Evolutionary conservation across 2,888 invertebrate genomes (phyloP), one percentile per base, ranked within the genome.

Genomic region (Drosophila nr. fundita): DNA sequence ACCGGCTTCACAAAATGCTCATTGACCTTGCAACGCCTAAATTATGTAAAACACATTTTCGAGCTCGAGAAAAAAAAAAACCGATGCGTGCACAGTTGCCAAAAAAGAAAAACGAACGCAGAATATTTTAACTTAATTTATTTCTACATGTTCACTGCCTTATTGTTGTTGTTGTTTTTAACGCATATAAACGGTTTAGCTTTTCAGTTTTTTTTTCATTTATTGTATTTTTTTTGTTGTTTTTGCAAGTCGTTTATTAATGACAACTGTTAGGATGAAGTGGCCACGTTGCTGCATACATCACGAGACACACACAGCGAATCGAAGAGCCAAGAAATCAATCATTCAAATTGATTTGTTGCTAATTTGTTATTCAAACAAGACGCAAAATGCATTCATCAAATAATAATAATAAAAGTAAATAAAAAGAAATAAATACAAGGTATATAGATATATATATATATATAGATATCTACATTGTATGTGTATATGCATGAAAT

Each of bases 341-440:
- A 86, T 86, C 85, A 86, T 82, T 86, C 82, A 89, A 87, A 76
- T 82, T 89, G 84, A 86, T 87, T 89, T 78, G 89, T 79, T 82
- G 84, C 77, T 79, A 86, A 89, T 89, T 86, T 86, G 73, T 87
- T 89, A 86, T 87, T 84, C 85, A 89, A 86, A 86, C 76, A 86
- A 76, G 60, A 49, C 67, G 62, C 61, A 66, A 80, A 84, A 79
- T 77, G 80, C 80, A 80, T 73, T 78, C 50, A 68, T 57, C 59
- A 55, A 66, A 72, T 53, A 61, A 72, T 63, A 78, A 64, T 70
- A 69, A 30, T 66, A 66, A 70, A 59, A 74, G 60, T 61, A 73
- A 72, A 70, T 38, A 68, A 55, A 68, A 58, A 45, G 36, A 66
- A 34, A 65, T 48, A 60, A 54, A 52, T 45, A 38, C 32, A 59